Evolutionary conservation across 1,140 invertebrate genomes (phyloP), one percentile per base, ranked within the genome.

Genomic region (Drosophila virilis): DNA sequence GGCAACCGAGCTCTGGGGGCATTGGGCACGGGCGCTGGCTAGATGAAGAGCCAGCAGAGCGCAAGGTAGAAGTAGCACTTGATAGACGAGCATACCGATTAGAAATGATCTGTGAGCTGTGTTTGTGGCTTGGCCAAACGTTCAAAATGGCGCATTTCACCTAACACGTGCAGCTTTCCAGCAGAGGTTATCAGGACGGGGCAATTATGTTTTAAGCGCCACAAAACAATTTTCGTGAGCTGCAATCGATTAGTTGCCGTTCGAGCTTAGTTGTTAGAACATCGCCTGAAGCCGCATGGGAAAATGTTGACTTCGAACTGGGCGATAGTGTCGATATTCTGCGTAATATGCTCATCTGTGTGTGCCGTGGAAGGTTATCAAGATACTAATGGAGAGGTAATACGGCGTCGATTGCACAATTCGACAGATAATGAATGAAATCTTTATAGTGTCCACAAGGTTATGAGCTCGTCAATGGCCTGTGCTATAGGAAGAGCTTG

Each of bases 21-120:
- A 46, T 51, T 69, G 76, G 17, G 50, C 61, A 2, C 22, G 1
- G 22, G 50, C 61, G 1, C 3, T 32, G n/a, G 8, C 45, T 6
- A 28, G 40, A 37, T 38, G 52, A 13, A 70, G 57, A 40, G 69
- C 66, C 43, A 70, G 12, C n/a, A 82, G 22, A 52, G 81, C 33
- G 46, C 62, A 48, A 55, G 38, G 9, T 22, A 70, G 46, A 32
- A 51, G 12, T 2, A 50, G 45, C n/a, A 75, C 80, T 72, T 90
- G 76, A 46, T 54, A 51, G 66, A 37, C 58, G 62, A 46, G 70
- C 85, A 89, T 89, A 13, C 35, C 70, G 78, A 80, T 72, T 75
- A 46, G 45, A 77, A 78, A 78, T 84, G 45, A 84, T n/a, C 42
- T 15, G 5, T n/a, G 8, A 10, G 17, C 7, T 37, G n/a, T 35